phyloP scores from a whole-genome alignment of 2,888 invertebrate genomes.

The Linnaemya vulpina region DNA sequence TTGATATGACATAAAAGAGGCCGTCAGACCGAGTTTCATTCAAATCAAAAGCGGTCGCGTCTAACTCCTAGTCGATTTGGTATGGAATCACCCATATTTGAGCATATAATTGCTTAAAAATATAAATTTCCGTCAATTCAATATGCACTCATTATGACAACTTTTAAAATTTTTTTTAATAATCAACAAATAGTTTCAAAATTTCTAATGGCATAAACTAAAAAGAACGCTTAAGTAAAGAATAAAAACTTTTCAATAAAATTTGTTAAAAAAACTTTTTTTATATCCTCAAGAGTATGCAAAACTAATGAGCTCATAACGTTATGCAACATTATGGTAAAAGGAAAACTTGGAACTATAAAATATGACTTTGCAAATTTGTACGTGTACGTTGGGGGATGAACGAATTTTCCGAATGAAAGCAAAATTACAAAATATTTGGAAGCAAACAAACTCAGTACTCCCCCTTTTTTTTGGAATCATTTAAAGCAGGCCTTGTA shows the following conservation, averaged over 20 bases:
- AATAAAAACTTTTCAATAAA: conserved; percentile 11
- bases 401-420: conserved; percentile 6
- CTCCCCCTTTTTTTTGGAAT: not conserved
- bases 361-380: not conserved
- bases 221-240: not conserved
- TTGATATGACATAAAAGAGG: too few species aligned
- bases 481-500: conserved; percentile 5
- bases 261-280: not conserved
- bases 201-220: not conserved
- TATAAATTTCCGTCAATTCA: not conserved
- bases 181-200: not conserved
- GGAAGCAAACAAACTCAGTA: not conserved
- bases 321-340: conserved; percentile 20
- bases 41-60: too few species aligned
- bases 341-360: conserved; percentile 3
- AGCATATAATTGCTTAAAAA: not conserved
- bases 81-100: too few species aligned
- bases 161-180: not conserved
- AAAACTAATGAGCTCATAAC: conserved; percentile 18
- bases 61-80: too few species aligned
- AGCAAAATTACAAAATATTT: not conserved
- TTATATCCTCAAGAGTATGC: conserved; percentile 1
- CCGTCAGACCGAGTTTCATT: too few species aligned
- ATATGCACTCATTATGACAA: not conserved
- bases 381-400: not conserved